These are phyloP conservation scores for Laupala kohalensis DNA, from an alignment of 1,140 invertebrate genomes.

Conservation along the genomic window DNA sequence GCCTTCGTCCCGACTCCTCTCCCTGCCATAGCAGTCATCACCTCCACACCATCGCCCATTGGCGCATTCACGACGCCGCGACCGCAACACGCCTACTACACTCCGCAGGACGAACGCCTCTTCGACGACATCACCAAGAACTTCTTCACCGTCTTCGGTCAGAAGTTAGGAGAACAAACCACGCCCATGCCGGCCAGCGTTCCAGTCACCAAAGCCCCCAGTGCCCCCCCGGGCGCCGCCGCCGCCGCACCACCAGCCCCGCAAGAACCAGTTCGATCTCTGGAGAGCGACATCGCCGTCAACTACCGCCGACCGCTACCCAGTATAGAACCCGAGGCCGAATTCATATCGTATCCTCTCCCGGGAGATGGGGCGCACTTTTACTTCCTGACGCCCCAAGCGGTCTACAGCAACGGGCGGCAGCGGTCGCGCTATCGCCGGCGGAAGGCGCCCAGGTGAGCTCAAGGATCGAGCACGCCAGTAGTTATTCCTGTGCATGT, in stretches of 20 bases:
- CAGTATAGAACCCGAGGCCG: constrained; percentile 49
- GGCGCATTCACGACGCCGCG: constrained; percentile 33
- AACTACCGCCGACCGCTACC: constrained; percentile 45
- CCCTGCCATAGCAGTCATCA: constrained; percentile 18
- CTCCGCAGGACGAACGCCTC: constrained; percentile 52
- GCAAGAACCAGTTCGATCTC: constrained; percentile 23
- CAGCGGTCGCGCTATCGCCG: background rate
- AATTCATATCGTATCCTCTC: constrained; percentile 48
- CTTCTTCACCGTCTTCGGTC: constrained; percentile 60
- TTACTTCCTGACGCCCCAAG: constrained; percentile 59
- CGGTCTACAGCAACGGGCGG: constrained; percentile 19
- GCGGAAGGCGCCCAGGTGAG: background rate
- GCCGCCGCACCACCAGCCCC: constrained; percentile 18
- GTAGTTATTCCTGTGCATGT: background rate
- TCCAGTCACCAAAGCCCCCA: background rate
- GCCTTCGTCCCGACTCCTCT: background rate
- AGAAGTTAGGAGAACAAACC: constrained; percentile 39
- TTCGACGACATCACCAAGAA: constrained; percentile 63
- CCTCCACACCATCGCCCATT: constrained; percentile 19
- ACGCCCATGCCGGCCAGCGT: constrained; percentile 21
- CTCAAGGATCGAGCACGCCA: background rate
- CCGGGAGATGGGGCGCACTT: constrained; percentile 57
- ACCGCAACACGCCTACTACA: constrained; percentile 50
- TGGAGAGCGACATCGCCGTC: constrained; percentile 32
- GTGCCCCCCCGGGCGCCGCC: constrained; percentile 9